A percentile compares a stretch with the other conserved stretches of the same genome.
Conservation (phyloP, 2,888 invertebrate genomes). For the Seira sanloemensis region DNA sequence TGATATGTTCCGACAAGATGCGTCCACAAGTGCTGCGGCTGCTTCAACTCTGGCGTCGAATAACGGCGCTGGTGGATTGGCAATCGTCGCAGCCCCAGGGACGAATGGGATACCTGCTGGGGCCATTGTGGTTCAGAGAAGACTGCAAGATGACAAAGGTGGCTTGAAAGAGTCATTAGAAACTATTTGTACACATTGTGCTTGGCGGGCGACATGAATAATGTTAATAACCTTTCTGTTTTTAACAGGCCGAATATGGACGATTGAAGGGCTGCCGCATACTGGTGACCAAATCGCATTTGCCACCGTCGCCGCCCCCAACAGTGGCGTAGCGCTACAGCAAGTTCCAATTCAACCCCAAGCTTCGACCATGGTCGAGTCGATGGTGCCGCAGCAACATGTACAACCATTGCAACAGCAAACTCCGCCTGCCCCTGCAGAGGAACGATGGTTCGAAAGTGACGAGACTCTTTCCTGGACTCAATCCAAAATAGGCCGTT, state of each 20-base stretch:
- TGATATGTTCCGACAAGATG: slow-evolving; percentile 65
- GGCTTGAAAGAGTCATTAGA: background rate
- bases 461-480: slow-evolving; percentile 85
- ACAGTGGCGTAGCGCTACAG: background rate
- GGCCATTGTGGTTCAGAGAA: slow-evolving; percentile 71
- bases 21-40: background rate
- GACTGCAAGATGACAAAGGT: slow-evolving; percentile 69
- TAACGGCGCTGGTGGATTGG: slow-evolving; percentile 37
- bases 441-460: slow-evolving; percentile 82
- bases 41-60: slow-evolving; percentile 6
- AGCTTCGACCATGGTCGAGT: background rate
- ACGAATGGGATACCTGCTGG: slow-evolving; percentile 71
- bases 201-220: too few species aligned
- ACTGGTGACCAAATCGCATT: slow-evolving; percentile 56
- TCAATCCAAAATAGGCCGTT: slow-evolving; percentile 87
- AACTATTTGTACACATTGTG: background rate
- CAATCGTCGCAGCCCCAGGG: slow-evolving; percentile 63
- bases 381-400: background rate
- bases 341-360: slow-evolving; percentile 40
- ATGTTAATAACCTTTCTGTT: background rate
- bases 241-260: slow-evolving; percentile 60
- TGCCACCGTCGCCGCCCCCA: slow-evolving; percentile 33
- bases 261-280: slow-evolving; percentile 62
- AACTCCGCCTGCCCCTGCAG: slow-evolving; percentile 51
- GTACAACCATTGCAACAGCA: background rate